Evolutionary conservation across 2,888 invertebrate genomes (phyloP).

Genomic region (Syrphus vitripennis): DNA sequence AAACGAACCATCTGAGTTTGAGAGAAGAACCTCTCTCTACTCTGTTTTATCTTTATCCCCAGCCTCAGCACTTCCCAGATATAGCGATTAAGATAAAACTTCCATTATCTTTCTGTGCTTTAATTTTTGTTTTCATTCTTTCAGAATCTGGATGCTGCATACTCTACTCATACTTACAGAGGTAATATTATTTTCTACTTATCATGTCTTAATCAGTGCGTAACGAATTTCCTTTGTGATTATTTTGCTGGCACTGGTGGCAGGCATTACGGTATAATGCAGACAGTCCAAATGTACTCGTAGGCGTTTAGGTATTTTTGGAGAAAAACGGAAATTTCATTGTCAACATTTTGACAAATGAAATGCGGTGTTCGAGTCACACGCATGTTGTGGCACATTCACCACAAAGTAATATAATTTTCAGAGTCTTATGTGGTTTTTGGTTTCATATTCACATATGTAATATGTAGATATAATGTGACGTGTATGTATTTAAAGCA

Average conservation of each 20-base stretch:
- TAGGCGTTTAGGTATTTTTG: background rate
- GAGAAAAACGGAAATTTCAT: constrained; percentile 13
- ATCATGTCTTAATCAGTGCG: constrained; percentile 40
- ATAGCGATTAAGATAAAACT: constrained; percentile 42
- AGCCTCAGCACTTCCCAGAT: background rate
- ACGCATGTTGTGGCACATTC: background rate
- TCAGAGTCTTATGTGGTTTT: constrained; percentile 1
- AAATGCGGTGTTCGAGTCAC: background rate
- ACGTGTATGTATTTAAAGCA: background rate
- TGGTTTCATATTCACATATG: background rate
- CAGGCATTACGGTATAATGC: background rate
- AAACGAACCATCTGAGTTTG: constrained; percentile 43
- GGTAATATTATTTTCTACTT: constrained; percentile 33
- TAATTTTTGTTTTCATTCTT: background rate
- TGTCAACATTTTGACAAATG: constrained; percentile 28
- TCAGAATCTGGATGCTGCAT: background rate
- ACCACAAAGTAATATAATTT: background rate
- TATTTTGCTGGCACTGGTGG: background rate
- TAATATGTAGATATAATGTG: background rate
- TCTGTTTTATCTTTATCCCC: background rate
- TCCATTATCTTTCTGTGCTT: constrained; percentile 21
- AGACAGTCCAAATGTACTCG: background rate
- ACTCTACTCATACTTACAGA: background rate
- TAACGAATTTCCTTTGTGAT: constrained; percentile 47
- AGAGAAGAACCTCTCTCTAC: background rate